Evolutionary conservation across 2,888 invertebrate genomes (phyloP).

Genomic region (Lithophane ornitopus): DNA sequence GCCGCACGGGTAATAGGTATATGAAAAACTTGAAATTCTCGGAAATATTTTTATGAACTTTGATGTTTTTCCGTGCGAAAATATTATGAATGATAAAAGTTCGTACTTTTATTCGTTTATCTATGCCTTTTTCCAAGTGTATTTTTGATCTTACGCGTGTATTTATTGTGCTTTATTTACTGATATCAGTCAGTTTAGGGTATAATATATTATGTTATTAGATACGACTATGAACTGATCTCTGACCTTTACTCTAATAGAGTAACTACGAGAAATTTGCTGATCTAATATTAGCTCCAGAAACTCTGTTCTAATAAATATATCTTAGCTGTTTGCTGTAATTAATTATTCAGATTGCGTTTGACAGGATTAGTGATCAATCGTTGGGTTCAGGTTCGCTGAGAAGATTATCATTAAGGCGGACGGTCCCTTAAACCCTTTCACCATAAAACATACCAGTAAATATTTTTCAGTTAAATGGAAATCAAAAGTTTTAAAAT

Average conservation of each 20-base stretch:
- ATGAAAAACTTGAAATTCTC: constrained; percentile 40
- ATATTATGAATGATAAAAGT: constrained; percentile 11
- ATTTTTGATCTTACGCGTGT: background rate
- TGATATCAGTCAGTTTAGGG: background rate
- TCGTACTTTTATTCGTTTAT: constrained; percentile 1
- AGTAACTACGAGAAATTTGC: background rate
- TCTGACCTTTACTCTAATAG: background rate
- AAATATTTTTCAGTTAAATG: background rate
- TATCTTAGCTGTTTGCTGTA: background rate
- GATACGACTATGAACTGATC: background rate
- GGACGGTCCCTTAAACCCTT: too few relatives aligned
- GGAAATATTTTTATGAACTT: constrained; percentile 28
- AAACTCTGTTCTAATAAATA: background rate
- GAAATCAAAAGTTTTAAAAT: background rate
- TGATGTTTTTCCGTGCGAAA: constrained; percentile 26
- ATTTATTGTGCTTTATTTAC: background rate
- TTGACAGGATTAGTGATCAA: constrained; percentile 7
- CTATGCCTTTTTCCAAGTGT: background rate
- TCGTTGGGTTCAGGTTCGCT: background rate
- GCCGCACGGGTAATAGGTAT: constrained; percentile 38
- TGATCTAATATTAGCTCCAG: constrained; percentile 1
- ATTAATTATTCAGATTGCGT: constrained; percentile 22
- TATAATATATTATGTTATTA: background rate
- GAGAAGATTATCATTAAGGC: background rate
- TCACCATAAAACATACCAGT: background rate